phyloP scores from a whole-genome alignment of 1,140 invertebrate species.

The Drosophila miranda region DNA sequence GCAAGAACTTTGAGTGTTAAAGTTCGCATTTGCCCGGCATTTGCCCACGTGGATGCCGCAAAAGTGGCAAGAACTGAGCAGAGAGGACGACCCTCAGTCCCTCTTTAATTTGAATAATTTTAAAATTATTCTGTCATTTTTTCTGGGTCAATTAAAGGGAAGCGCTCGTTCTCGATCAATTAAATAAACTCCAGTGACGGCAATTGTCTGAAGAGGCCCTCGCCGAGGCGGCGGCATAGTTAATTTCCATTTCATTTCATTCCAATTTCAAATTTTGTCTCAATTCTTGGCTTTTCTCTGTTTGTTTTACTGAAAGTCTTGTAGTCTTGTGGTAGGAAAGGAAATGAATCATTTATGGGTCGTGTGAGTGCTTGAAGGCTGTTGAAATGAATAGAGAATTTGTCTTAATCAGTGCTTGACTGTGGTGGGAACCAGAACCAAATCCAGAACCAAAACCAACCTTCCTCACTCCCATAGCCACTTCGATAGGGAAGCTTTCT shows the following conservation, averaged over 20 bases:
- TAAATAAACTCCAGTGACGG: conserved; percentile 57
- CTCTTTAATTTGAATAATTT: conserved; percentile 51
- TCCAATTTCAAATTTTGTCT: conserved; percentile 1
- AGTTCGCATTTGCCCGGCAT: conserved; percentile 40
- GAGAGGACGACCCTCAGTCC: background rate
- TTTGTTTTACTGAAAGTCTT: conserved; percentile 33
- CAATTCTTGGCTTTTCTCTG: background rate
- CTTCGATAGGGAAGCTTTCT: conserved; percentile 29
- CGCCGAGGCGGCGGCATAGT: conserved; percentile 27
- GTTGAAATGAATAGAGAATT: conserved; percentile 57
- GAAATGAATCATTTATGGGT: conserved; percentile 71
- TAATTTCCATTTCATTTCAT: conserved; percentile 18
- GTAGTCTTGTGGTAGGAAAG: conserved; percentile 27
- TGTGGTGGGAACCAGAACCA: conserved; percentile 26
- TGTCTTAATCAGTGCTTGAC: conserved; percentile 63
- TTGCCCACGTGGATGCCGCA: conserved; percentile 29
- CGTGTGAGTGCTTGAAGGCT: conserved; percentile 27
- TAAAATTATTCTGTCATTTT: conserved; percentile 14
- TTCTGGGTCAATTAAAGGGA: conserved; percentile 73
- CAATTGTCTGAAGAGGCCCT: conserved; percentile 67
- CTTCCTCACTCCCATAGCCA: conserved; percentile 5
- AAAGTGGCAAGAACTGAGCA: conserved; percentile 19
- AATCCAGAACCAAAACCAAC: background rate
- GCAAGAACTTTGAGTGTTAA: conserved; percentile 56
- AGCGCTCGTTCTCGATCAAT: conserved; percentile 70